These are phyloP conservation scores for Solenopsis invicta DNA, from an alignment of 1,140 invertebrate genomes.

Conservation along the genomic window DNA sequence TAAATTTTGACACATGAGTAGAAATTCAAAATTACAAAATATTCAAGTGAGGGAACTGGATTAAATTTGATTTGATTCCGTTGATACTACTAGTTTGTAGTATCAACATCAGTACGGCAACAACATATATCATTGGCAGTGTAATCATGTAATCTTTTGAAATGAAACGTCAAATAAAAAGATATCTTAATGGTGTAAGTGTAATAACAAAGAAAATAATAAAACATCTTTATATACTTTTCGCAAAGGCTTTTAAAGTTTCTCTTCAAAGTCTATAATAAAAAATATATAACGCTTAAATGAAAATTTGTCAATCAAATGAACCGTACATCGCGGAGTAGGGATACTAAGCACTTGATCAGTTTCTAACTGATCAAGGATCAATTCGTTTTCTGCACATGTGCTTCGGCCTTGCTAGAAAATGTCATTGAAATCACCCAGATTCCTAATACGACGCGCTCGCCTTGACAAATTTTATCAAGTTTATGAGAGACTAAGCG, in stretches of 20 bases:
- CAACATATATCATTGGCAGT: no score
- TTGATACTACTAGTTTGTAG: no score
- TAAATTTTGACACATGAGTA: no score
- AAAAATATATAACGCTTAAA: not conserved
- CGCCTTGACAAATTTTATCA: constrained; percentile 3
- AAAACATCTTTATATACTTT: not conserved
- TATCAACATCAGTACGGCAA: no score
- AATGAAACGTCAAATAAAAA: no score
- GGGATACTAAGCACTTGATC: not conserved
- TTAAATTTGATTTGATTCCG: no score
- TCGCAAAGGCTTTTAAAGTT: not conserved
- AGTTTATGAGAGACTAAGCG: not conserved
- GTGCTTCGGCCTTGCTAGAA: not conserved
- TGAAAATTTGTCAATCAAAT: not conserved
- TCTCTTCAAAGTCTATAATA: not conserved
- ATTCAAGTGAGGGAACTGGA: no score
- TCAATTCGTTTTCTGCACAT: not conserved
- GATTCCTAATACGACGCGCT: not conserved
- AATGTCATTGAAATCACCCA: constrained; percentile 17
- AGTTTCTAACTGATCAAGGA: constrained; percentile 12
- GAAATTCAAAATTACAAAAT: no score
- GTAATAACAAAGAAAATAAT: not conserved
- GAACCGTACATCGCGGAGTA: no score
- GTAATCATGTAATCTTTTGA: no score
- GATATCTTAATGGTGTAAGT: not conserved